These are phyloP conservation scores for Channa striata DNA, from an alignment of 2,797 vertebrate species.

Conservation along the genomic window DNA sequence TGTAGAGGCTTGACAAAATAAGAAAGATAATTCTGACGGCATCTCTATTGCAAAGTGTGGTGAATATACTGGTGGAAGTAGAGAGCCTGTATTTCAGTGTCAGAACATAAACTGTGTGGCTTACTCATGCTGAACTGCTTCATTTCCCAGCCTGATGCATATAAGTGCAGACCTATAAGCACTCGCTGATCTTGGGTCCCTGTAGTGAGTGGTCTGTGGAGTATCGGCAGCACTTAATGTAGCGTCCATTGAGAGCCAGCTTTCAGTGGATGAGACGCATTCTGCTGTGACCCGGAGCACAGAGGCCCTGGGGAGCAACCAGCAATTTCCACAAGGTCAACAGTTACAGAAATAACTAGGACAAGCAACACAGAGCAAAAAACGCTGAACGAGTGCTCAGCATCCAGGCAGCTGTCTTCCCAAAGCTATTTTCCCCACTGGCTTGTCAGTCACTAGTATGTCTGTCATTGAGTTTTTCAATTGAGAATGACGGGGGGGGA, in stretches of 20 bases:
- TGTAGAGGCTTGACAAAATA: constrained; percentile 24
- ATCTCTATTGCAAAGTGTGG: constrained; percentile 14
- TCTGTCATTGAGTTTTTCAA: constrained; percentile 56
- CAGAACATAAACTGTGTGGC: constrained; percentile 2
- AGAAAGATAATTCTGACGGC: constrained; percentile 1
- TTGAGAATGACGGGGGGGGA: constrained; percentile 38
- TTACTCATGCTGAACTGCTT: constrained; percentile 28
- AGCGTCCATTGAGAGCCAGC: constrained; percentile 55
- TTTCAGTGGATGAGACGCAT: constrained; percentile 65
- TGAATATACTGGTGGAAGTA: not conserved
- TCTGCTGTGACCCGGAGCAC: constrained; percentile 64
- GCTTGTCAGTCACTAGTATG: constrained; percentile 48
- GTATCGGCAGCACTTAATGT: constrained; percentile 63
- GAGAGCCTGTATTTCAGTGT: constrained; percentile 1
- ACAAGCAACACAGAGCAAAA: constrained; percentile 50
- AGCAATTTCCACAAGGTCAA: constrained; percentile 84
- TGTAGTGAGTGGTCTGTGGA: constrained; percentile 54
- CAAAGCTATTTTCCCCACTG: constrained; percentile 48
- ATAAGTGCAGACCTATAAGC: constrained; percentile 33
- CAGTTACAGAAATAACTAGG: constrained; percentile 75
- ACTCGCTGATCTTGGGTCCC: constrained; percentile 41
- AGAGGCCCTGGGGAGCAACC: constrained; percentile 65
- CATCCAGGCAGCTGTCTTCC: constrained; percentile 59
- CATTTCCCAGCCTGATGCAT: constrained; percentile 44
- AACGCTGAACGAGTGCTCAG: constrained; percentile 59